Conservation (phyloP, 1,140 invertebrate genomes). For the Wasmannia auropunctata region DNA sequence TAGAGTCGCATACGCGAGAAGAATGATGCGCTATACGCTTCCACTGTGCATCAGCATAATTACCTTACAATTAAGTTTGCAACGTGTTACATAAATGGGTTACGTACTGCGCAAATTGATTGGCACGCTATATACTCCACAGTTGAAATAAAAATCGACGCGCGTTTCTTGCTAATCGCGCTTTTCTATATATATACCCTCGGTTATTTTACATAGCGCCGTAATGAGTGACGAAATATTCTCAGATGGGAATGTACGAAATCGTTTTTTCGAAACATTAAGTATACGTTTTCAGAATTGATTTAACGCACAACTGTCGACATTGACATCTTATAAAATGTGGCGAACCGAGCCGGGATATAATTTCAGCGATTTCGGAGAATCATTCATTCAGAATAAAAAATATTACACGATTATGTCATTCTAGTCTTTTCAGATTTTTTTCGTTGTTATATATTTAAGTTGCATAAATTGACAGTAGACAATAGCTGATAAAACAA, state of each 20-base stretch:
- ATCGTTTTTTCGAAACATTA: neutral
- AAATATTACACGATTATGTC: neutral
- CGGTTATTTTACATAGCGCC: neutral
- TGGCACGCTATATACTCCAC: neutral
- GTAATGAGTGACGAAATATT: neutral
- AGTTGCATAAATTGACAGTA: neutral
- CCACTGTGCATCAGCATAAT: conserved; percentile 29
- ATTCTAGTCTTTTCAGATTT: neutral
- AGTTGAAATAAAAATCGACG: neutral
- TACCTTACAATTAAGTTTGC: conserved; percentile 28
- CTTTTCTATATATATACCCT: too few relatives aligned
- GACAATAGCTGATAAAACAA: neutral
- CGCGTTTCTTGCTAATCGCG: neutral
- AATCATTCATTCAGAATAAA: neutral
- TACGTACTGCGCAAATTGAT: neutral
- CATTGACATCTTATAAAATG: neutral
- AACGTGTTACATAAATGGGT: conserved; percentile 7
- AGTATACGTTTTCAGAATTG: neutral
- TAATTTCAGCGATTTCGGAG: neutral
- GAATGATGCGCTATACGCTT: conserved; percentile 24
- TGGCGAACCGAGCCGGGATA: neutral
- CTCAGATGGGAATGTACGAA: neutral
- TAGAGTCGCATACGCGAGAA: conserved; percentile 1
- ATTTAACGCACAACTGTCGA: neutral
- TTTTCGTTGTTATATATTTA: neutral